Conservation (phyloP, 2,113 vertebrate genomes). For the Corvus moneduloides region DNA sequence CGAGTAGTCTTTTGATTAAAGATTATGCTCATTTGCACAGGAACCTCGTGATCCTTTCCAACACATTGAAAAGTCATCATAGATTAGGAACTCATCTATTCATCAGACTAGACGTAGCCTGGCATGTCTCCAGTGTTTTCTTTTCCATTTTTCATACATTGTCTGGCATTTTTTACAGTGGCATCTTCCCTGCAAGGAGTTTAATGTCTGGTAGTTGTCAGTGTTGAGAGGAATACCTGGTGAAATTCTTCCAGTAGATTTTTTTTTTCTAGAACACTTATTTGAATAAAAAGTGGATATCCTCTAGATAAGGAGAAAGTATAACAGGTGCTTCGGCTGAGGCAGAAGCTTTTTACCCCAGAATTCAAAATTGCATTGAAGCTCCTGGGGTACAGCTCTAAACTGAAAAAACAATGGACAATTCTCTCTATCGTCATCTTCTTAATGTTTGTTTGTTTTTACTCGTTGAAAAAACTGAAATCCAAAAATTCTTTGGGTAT, state of each 20-base stretch:
- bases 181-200: neutral
- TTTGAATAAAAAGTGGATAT: neutral
- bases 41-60: neutral
- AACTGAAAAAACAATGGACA: neutral
- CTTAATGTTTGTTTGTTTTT: neutral
- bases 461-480: neutral
- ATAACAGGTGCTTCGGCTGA: neutral
- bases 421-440: neutral
- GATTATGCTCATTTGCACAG: neutral
- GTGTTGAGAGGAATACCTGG: neutral
- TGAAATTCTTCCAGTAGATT: neutral
- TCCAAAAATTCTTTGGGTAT: neutral
- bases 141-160: neutral
- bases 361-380: neutral
- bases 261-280: neutral
- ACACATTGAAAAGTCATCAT: neutral
- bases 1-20: neutral
- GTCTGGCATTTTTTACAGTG: neutral
- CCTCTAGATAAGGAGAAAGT: neutral
- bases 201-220: neutral
- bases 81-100: neutral
- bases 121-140: neutral
- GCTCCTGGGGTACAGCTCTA: neutral
- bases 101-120: neutral
- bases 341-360: neutral